Percentiles rank a stretch among this genome's conserved stretches.
phyloP scores from a whole-genome alignment of 2,888 invertebrate genomes.

The Drosophila peninsularis region DNA sequence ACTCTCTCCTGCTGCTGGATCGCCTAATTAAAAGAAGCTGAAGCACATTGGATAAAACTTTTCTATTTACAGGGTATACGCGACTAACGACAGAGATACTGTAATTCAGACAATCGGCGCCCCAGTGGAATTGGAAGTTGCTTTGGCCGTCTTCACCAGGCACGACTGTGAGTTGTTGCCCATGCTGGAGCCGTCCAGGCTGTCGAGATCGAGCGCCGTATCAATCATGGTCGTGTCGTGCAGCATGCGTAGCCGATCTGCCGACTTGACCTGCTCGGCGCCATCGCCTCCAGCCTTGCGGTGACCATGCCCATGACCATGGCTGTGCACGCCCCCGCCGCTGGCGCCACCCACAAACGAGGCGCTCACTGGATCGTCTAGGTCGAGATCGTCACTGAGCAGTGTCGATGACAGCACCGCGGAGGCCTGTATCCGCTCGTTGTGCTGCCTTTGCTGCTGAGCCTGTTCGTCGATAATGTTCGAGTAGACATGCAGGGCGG shows the following conservation, averaged over 20 bases:
- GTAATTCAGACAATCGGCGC: conserved; percentile 63
- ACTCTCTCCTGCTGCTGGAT: conserved; percentile 21
- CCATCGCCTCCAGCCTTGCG: conserved; percentile 56
- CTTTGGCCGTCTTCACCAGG: conserved; percentile 85
- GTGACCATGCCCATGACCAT: conserved; percentile 28
- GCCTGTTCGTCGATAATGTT: conserved; percentile 83
- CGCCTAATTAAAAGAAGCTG: conserved; percentile 36
- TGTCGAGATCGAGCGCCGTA: conserved; percentile 94
- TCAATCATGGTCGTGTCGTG: conserved; percentile 96
- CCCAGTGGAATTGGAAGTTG: conserved; percentile 28
- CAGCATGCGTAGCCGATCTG: conserved; percentile 90
- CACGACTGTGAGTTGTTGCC: conserved; percentile 89
- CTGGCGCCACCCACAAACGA: conserved; percentile 77
- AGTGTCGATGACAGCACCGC: conserved; percentile 82
- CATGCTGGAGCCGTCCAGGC: conserved; percentile 90
- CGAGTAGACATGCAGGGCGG: conserved; percentile 84
- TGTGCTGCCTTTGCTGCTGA: conserved; percentile 49
- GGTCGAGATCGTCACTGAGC: conserved; percentile 84
- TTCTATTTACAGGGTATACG: conserved; percentile 43
- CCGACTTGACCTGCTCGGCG: conserved; percentile 82
- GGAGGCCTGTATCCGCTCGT: conserved; percentile 43
- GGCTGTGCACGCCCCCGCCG: conserved; percentile 28
- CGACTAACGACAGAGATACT: conserved; percentile 5
- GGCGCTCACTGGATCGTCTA: conserved; percentile 84
- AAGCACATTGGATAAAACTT: conserved; percentile 44